Conservation (phyloP, 2,888 invertebrate species). For the Spodoptera picta region DNA sequence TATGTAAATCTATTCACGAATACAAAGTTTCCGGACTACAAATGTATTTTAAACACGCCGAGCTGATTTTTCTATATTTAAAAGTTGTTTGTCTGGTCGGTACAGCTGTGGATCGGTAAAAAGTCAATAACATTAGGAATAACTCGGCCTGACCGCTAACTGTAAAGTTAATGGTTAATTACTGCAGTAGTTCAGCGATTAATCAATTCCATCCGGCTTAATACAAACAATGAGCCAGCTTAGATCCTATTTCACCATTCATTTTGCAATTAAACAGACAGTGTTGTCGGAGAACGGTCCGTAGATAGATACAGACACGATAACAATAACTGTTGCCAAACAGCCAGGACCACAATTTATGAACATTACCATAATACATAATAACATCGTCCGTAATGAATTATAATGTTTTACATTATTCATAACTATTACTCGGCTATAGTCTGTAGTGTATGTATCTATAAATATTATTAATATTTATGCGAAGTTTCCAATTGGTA, state of each 20-base stretch:
- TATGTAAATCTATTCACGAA: constrained; percentile 16
- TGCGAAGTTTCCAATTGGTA: constrained; percentile 11
- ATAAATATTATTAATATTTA: constrained; percentile 3
- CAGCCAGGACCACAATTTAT: constrained; percentile 48
- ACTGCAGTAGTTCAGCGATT: constrained; percentile 60
- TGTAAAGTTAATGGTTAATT: constrained; percentile 64
- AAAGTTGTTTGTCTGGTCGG: constrained; percentile 37
- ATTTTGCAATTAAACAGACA: constrained; percentile 69
- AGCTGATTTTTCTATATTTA: constrained; percentile 38
- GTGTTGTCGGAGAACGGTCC: constrained; percentile 54
- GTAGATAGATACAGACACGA: constrained; percentile 47
- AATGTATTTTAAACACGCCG: constrained; percentile 19
- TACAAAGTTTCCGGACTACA: constrained; percentile 26
- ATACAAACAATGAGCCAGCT: constrained; percentile 66
- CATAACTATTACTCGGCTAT: constrained; percentile 23
- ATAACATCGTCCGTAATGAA: constrained; percentile 46
- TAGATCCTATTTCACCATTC: constrained; percentile 68
- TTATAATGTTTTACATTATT: constrained; percentile 47
- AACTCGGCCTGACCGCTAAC: constrained; percentile 50
- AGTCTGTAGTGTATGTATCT: not conserved
- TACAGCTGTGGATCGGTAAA: constrained; percentile 37
- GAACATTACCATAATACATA: constrained; percentile 51
- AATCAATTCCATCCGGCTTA: constrained; percentile 73
- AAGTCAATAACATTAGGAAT: constrained; percentile 57
- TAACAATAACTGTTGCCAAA: constrained; percentile 45